phyloP scores from a whole-genome alignment of 1,140 invertebrate species.

The Arion vulgaris region DNA sequence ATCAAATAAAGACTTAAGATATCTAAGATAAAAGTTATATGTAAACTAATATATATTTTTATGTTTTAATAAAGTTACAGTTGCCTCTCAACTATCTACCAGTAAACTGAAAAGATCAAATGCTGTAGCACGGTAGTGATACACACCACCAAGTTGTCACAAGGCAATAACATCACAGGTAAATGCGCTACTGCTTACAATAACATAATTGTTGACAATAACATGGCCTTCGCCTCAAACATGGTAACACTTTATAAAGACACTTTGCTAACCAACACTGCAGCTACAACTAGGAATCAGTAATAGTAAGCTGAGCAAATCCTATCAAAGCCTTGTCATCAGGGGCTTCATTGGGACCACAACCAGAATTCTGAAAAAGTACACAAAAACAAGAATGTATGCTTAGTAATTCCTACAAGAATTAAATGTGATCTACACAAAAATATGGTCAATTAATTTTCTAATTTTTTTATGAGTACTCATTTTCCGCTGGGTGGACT shows the following conservation, averaged over 20 bases:
- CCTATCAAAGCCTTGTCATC: conserved; percentile 96
- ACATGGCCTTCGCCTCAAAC: background rate
- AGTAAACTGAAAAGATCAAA: background rate
- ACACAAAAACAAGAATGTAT: background rate
- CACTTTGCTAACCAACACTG: background rate
- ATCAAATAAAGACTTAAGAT: no score
- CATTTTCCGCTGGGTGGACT: no score
- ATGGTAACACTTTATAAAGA: background rate
- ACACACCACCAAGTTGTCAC: background rate
- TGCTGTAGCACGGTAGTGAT: background rate
- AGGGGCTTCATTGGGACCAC: conserved; percentile 85
- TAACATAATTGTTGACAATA: background rate
- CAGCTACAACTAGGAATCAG: conserved; percentile 23
- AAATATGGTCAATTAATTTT: background rate
- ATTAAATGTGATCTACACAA: background rate
- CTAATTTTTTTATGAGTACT: background rate
- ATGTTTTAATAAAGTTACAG: background rate
- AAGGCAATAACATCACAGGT: conserved; percentile 10
- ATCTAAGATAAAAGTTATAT: no score
- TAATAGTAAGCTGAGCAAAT: conserved; percentile 91
- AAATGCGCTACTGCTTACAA: conserved; percentile 1
- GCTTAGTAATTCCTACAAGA: background rate
- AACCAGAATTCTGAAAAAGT: conserved; percentile 83
- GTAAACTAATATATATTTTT: no score
- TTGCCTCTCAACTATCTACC: background rate